A percentile compares a stretch with the other conserved stretches of the same genome.
Evolutionary conservation across 2,113 vertebrate species (phyloP).

Genomic region (Pituophis catenifer): DNA sequence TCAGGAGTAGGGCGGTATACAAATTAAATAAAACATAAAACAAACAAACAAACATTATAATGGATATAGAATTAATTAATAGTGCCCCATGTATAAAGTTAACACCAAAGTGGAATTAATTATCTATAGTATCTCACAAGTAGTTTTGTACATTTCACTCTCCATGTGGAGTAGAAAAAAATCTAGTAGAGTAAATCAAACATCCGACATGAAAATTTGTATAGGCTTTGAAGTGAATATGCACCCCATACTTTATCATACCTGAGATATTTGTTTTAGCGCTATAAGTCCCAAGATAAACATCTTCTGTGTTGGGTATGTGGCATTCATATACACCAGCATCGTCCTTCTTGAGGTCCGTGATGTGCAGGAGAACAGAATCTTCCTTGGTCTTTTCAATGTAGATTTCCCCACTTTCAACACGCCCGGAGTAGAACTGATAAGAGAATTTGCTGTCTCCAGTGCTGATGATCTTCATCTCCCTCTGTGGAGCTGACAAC

Average conservation of each 20-base stretch:
- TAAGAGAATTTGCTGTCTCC: constrained; percentile 84
- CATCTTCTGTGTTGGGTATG: constrained; percentile 62
- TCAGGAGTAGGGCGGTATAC: too few species aligned
- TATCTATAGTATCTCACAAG: background rate
- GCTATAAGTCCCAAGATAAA: constrained; percentile 75
- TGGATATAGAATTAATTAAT: background rate
- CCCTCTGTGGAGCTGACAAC: constrained; percentile 72
- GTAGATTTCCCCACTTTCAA: constrained; percentile 81
- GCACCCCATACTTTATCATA: constrained; percentile 45
- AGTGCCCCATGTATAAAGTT: background rate
- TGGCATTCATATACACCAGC: constrained; percentile 81
- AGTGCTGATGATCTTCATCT: constrained; percentile 92
- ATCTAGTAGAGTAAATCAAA: background rate
- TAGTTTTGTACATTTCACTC: background rate
- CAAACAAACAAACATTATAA: background rate
- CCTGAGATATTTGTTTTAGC: constrained; percentile 72
- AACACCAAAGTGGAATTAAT: background rate
- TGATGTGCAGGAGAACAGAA: constrained; percentile 83
- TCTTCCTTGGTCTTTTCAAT: constrained; percentile 82
- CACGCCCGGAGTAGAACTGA: constrained; percentile 79
- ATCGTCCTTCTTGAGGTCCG: constrained; percentile 79
- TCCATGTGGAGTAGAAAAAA: background rate
- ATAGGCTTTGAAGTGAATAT: background rate
- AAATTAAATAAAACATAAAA: too few species aligned
- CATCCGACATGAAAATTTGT: background rate